Percentiles rank a stretch among this genome's conserved stretches.
Evolutionary conservation across 2,797 vertebrate species (phyloP).

Genomic region (Amblyopsis hoosieri): DNA sequence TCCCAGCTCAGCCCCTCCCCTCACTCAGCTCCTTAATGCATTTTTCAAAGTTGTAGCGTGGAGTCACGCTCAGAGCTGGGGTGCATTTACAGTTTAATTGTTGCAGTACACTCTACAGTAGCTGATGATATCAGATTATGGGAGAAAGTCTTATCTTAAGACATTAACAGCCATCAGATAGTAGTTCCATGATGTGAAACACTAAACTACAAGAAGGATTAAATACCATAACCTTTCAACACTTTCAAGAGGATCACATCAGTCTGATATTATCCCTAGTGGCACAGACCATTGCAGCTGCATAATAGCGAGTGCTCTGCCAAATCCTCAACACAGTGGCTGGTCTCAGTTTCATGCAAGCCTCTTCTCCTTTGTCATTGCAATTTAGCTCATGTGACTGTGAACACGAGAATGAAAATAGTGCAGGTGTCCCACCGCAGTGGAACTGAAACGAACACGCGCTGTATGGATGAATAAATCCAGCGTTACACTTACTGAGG

Average conservation of each 20-base stretch:
- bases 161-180: background rate
- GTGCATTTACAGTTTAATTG: no score
- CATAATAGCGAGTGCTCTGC: background rate
- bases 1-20: no score
- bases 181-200: background rate
- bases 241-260: background rate
- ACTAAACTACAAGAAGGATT: background rate
- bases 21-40: no score
- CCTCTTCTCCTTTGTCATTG: slow-evolving; percentile 58
- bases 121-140: slow-evolving; percentile 4
- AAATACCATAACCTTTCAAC: background rate
- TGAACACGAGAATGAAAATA: slow-evolving; percentile 60
- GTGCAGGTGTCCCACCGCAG: slow-evolving; percentile 43
- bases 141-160: background rate
- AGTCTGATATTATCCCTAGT: background rate
- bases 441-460: slow-evolving; percentile 28
- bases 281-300: background rate
- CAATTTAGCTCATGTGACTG: slow-evolving; percentile 61
- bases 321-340: background rate
- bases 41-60: no score
- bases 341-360: slow-evolving; percentile 38
- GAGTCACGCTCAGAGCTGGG: no score
- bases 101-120: slow-evolving; percentile 3
- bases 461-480: background rate
- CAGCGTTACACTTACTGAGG: background rate